phyloP scores from a whole-genome alignment of 2,113 vertebrate species.

The Anarhynchus alexandrinus region DNA sequence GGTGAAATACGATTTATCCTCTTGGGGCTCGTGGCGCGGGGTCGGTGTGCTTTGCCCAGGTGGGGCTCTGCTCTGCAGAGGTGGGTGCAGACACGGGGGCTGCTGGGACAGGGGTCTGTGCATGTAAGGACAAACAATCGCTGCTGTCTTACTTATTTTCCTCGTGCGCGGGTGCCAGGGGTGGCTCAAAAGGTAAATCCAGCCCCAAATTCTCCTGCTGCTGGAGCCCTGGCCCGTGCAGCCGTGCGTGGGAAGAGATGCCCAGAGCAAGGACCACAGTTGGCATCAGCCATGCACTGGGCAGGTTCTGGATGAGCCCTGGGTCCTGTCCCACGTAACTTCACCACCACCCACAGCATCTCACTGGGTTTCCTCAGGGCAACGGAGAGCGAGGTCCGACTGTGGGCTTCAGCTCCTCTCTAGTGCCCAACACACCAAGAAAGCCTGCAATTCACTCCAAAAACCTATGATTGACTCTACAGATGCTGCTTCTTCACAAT shows the following conservation, averaged over 20 bases:
- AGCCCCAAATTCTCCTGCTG: background rate
- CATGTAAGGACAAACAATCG: accelerated
- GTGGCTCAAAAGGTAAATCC: background rate
- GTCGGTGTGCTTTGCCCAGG: background rate
- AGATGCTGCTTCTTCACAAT: background rate
- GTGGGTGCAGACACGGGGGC: background rate
- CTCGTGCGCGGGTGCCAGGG: accelerated
- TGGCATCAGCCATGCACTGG: background rate
- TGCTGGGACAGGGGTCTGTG: background rate
- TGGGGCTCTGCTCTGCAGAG: background rate
- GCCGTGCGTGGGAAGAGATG: accelerated
- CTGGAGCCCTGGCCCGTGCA: background rate
- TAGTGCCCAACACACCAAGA: accelerated
- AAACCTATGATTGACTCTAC: accelerated
- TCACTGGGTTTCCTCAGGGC: background rate
- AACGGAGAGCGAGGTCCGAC: accelerated
- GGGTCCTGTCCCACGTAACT: background rate
- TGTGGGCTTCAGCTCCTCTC: background rate
- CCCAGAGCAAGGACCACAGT: accelerated
- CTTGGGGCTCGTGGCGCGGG: accelerated
- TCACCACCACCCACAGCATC: accelerated
- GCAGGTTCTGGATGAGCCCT: background rate
- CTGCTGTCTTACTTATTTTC: background rate
- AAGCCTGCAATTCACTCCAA: background rate
- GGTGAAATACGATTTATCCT: background rate